These are phyloP conservation scores for Hippasteria phrygiana DNA, from an alignment of 53 echinoderm and acorn worm genomes.

Conservation along the genomic window DNA sequence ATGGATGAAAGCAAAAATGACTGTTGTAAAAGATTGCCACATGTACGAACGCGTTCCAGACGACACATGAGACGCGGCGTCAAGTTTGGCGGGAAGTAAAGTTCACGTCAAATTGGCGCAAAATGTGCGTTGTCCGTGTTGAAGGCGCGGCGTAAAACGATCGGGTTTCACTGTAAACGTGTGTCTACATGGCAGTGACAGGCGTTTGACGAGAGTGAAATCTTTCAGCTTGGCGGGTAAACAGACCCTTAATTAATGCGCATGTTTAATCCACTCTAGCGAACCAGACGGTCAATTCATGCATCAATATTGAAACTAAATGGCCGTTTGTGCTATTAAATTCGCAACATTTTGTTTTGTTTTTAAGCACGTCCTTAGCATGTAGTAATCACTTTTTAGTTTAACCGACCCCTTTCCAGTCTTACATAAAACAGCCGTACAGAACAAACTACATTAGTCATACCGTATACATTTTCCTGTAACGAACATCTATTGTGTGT, in stretches of 20 bases:
- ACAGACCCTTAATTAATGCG: neutral
- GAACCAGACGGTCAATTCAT: too few relatives aligned
- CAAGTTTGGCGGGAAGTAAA: neutral
- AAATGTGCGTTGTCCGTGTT: neutral
- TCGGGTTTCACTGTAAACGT: neutral
- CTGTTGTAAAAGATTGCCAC: neutral
- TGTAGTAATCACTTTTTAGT: too few relatives aligned
- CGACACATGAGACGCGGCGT: neutral
- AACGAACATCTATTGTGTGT: too few relatives aligned
- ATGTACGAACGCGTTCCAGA: neutral
- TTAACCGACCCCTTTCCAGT: too few relatives aligned
- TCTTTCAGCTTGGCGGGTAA: neutral
- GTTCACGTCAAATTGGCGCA: neutral
- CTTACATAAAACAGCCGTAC: constrained; percentile 5
- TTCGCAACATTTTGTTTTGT: too few relatives aligned
- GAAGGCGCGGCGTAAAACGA: neutral
- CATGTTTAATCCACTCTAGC: neutral
- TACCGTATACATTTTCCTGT: too few relatives aligned
- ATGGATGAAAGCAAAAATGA: too few relatives aligned
- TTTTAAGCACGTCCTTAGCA: too few relatives aligned
- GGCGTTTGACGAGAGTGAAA: neutral
- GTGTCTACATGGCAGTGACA: neutral
- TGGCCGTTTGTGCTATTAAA: too few relatives aligned
- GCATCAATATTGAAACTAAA: too few relatives aligned
- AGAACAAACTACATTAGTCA: too few relatives aligned